Percentiles rank a stretch among this genome's conserved stretches.
Evolutionary conservation across 2,888 invertebrate species (phyloP).

Genomic region (Epinotia brunnichana): DNA sequence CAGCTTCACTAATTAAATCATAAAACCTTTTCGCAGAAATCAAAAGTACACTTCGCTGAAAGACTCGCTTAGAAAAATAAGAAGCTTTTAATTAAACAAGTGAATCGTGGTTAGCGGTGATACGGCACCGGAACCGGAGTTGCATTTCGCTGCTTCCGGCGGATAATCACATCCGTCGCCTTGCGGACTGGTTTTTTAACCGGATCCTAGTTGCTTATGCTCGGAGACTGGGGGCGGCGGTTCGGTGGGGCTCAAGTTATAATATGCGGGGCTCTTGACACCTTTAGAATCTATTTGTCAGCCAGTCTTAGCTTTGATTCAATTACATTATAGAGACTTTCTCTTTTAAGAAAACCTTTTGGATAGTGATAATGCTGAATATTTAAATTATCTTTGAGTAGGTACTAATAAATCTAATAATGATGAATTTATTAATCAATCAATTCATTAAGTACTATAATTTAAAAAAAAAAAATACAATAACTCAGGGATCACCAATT

Average conservation of each 20-base stretch:
- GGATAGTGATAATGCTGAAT: too few species aligned
- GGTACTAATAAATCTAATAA: too few species aligned
- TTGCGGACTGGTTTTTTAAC: neutral
- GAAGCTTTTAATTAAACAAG: conserved; percentile 14
- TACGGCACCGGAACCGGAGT: conserved; percentile 22
- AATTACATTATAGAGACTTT: too few species aligned
- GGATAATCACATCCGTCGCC: conserved; percentile 27
- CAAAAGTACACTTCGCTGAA: neutral
- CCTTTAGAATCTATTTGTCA: too few species aligned
- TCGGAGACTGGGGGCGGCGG: neutral
- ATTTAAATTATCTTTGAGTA: too few species aligned
- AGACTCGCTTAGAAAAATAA: conserved; percentile 10
- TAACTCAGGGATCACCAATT: too few species aligned
- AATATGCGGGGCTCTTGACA: neutral
- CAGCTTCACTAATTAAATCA: neutral
- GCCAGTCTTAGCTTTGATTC: too few species aligned
- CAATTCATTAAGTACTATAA: too few species aligned
- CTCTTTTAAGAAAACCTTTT: too few species aligned
- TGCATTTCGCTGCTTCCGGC: conserved; percentile 21
- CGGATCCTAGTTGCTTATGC: neutral
- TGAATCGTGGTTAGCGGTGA: conserved; percentile 12
- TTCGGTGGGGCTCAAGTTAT: neutral
- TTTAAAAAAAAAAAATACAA: too few species aligned
- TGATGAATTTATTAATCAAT: too few species aligned
- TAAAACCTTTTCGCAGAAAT: neutral